phyloP scores from a whole-genome alignment of 2,888 invertebrate genomes.

The Odontothrips loti region DNA sequence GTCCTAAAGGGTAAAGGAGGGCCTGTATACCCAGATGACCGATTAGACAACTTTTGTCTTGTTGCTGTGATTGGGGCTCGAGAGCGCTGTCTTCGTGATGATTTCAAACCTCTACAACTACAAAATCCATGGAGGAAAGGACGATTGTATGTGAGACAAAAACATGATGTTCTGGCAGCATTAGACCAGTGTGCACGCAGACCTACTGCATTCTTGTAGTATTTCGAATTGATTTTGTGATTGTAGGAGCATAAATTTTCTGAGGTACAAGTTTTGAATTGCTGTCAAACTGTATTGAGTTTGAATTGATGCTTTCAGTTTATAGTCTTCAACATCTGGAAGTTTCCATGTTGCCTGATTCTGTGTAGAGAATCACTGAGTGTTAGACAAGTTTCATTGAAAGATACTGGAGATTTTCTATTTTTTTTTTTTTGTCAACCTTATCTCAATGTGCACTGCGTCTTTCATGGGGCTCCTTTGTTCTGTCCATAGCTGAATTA shows the following conservation, averaged over 20 bases:
- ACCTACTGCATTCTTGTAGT: slow-evolving; percentile 60
- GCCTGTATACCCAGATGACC: slow-evolving; percentile 78
- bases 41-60: slow-evolving; percentile 83
- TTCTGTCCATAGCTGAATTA: too few relatives aligned
- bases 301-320: not conserved
- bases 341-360: not conserved
- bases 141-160: slow-evolving; percentile 65
- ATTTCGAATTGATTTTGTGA: not conserved
- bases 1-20: slow-evolving; percentile 79
- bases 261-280: not conserved
- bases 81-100: slow-evolving; percentile 88
- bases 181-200: slow-evolving; percentile 76
- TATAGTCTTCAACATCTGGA: not conserved
- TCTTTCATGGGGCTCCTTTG: too few relatives aligned
- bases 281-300: not conserved
- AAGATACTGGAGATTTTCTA: not conserved
- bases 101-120: slow-evolving; percentile 76
- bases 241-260: not conserved
- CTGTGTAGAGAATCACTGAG: not conserved
- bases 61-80: slow-evolving; percentile 94
- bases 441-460: too few relatives aligned
- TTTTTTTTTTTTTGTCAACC: not conserved
- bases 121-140: slow-evolving; percentile 5
- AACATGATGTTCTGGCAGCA: slow-evolving; percentile 83
- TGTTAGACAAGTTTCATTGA: not conserved